These are phyloP conservation scores for Allacma fusca DNA, from an alignment of 2,888 invertebrate genomes.

Conservation along the genomic window DNA sequence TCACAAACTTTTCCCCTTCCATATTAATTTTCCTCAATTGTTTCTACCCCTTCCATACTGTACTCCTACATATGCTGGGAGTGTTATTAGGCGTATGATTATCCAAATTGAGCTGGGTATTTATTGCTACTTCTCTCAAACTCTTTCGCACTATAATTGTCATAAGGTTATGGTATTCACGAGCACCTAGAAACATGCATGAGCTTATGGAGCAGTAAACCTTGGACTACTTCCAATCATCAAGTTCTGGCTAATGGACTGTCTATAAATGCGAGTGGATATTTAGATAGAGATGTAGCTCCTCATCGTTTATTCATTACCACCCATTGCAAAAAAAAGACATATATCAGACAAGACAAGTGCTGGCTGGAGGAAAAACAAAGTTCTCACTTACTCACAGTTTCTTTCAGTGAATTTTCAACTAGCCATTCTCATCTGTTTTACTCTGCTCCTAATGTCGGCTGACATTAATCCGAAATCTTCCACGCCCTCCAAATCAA, in stretches of 20 bases:
- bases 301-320: neutral
- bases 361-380: neutral
- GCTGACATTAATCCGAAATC: no score
- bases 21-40: no score
- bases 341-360: neutral
- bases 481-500: no score
- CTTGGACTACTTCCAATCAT: slow-evolving; percentile 12
- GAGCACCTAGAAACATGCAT: neutral
- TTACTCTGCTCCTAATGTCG: no score
- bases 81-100: neutral
- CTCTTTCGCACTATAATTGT: neutral
- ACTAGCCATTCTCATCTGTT: neutral
- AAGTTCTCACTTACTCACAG: neutral
- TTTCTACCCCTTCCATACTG: no score
- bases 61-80: no score
- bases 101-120: neutral
- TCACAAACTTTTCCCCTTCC: no score
- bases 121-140: neutral
- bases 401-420: neutral
- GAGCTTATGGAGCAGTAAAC: neutral
- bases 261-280: neutral
- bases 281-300: neutral
- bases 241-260: neutral
- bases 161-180: neutral
- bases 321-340: neutral